phyloP scores from a whole-genome alignment of 2,797 vertebrate species.

The Sebastes alutus region DNA sequence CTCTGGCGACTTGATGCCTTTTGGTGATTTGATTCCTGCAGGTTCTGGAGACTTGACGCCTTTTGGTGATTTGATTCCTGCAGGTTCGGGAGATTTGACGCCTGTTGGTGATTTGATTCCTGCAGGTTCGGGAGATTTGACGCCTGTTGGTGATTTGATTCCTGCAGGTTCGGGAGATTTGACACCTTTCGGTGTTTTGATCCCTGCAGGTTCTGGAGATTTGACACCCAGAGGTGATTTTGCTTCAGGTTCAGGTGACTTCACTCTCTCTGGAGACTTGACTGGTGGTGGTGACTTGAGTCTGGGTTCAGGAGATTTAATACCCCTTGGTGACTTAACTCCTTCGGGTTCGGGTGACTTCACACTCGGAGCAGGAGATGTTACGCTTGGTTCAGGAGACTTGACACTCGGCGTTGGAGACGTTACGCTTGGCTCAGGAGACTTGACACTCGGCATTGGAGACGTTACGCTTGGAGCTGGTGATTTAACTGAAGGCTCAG shows the following conservation, averaged over 20 bases:
- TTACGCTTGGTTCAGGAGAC: conserved; percentile 60
- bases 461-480: conserved; percentile 68
- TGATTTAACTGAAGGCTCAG: conserved; percentile 78
- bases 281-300: conserved; percentile 64
- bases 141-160: conserved; percentile 81
- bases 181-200: conserved; percentile 85
- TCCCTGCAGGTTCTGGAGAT: conserved; percentile 82
- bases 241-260: conserved; percentile 65
- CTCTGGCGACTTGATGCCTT: conserved; percentile 78
- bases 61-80: conserved; percentile 81
- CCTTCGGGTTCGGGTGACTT: conserved; percentile 86
- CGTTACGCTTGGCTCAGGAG: conserved; percentile 40
- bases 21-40: conserved; percentile 62
- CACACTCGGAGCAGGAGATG: conserved; percentile 75
- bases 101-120: conserved; percentile 80
- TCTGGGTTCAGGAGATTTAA: conserved; percentile 79
- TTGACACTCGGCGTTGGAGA: conserved; percentile 69
- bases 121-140: conserved; percentile 82
- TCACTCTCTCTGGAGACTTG: conserved; percentile 82
- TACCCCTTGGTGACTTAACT: conserved; percentile 58
- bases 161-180: conserved; percentile 82
- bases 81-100: conserved; percentile 83
- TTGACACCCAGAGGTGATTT: conserved; percentile 44
- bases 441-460: conserved; percentile 65
- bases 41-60: conserved; percentile 83